A percentile compares a stretch with the other conserved stretches of the same genome.
phyloP scores from a whole-genome alignment of 2,797 vertebrate species.

The Phataginus tetradactyla region DNA sequence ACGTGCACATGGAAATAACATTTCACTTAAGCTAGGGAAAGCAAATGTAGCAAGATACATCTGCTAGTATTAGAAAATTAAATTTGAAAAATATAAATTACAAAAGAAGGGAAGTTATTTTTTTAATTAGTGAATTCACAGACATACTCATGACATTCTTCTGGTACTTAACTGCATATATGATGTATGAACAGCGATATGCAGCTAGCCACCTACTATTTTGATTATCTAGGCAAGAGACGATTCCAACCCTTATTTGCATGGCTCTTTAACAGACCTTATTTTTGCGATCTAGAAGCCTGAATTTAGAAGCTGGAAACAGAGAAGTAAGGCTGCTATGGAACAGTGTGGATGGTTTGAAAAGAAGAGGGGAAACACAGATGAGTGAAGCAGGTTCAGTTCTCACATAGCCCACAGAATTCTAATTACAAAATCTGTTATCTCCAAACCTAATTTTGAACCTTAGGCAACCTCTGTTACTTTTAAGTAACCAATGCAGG shows the following conservation, averaged over 20 bases:
- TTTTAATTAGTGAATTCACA: neutral
- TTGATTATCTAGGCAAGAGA: neutral
- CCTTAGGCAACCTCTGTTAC: neutral
- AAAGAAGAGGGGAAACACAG: neutral
- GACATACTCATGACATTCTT: neutral
- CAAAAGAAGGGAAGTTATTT: neutral
- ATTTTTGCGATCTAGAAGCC: constrained; percentile 27
- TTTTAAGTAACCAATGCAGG: neutral
- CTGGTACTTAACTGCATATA: neutral
- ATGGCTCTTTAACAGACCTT: neutral
- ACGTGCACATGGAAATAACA: neutral
- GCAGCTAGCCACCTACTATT: neutral
- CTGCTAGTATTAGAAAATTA: neutral
- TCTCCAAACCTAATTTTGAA: neutral
- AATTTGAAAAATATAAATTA: neutral
- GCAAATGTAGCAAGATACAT: neutral
- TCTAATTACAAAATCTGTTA: neutral
- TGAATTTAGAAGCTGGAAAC: neutral
- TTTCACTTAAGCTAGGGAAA: constrained; percentile 12
- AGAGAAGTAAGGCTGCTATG: neutral
- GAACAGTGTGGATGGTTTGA: neutral
- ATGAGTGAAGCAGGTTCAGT: neutral
- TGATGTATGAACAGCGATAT: neutral
- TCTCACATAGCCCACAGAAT: neutral
- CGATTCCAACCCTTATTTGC: neutral